Conservation (phyloP, 64 coral and sea anemone species). For the Trachythela sp. region DNA sequence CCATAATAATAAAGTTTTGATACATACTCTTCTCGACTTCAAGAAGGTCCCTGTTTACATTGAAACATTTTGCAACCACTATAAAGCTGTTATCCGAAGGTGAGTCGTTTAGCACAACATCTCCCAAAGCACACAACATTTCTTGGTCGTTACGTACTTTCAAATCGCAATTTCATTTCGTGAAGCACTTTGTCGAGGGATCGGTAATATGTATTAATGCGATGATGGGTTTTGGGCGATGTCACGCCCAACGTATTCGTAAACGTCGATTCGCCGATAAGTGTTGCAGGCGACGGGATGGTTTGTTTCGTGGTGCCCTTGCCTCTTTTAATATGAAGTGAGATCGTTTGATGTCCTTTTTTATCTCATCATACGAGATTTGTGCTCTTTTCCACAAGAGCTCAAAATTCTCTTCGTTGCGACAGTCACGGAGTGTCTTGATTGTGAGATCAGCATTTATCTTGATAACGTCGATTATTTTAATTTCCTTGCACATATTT, state of each 20-base stretch:
- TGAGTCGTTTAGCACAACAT: constrained; percentile 25
- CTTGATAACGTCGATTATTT: neutral
- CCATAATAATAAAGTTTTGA: neutral
- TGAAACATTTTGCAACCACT: neutral
- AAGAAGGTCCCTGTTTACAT: neutral
- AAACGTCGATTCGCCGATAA: constrained; percentile 35
- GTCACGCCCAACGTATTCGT: neutral
- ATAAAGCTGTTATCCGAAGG: neutral
- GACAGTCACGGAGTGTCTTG: neutral
- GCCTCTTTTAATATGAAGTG: constrained; percentile 27
- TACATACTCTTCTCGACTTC: neutral
- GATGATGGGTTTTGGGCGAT: constrained; percentile 36
- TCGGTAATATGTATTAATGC: constrained; percentile 34
- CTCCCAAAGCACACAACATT: constrained; percentile 33
- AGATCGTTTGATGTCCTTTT: neutral
- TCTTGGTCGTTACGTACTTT: constrained; percentile 36
- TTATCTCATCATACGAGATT: neutral
- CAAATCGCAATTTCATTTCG: constrained; percentile 44
- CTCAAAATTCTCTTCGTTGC: neutral
- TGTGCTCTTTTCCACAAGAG: neutral
- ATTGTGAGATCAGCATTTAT: neutral
- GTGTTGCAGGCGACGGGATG: constrained; percentile 30
- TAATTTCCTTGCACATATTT: neutral
- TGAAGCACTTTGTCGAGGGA: constrained; percentile 25
- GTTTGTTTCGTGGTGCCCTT: constrained; percentile 33